Base-by-base conservation (phyloP, 2,888 invertebrate genomes). In the Cosmopolites sordidus region DNA sequence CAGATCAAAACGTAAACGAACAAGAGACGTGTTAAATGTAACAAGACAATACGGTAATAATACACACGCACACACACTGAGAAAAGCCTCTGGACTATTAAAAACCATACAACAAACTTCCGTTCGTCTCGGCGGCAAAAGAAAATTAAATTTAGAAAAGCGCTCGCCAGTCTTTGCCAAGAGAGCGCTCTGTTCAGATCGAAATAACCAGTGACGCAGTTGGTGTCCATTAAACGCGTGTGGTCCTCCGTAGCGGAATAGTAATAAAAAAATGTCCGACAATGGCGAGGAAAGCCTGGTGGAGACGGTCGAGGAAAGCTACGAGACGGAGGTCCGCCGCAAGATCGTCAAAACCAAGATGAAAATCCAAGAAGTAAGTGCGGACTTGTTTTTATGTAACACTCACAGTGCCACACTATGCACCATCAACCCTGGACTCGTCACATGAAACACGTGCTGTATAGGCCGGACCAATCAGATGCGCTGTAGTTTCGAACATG, bases 331-430 rank as follows among this genome's bases (percentile, higher is more conserved):
- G 76, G 81, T 84, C 76, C 80, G 82, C 73, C 79, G 83, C 72
- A 84, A 83, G 77, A 79, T 83, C 75, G 79, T 83, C 75, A 79
- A 82, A 76, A 83, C 79, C 71, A 83, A 78, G 76, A 79, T 82
- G 77, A 83, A 82, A 78, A 84, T 84, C 74, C 80, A 84, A 78
- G 84, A 84, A 82, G 84, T 84, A 81, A 81, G 81, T 72, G 48
- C 53, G 37, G 49, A 49, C 17, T 52, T 53, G 38, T 49, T 59
- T 60, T 58, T 61, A 61, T 60, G 56, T 62, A 62, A 58, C 53
- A 49, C 48, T 4, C 33, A 12, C 8, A 3, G 33, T 33, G 11
- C 33, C 42, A 22, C 22, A 43, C 22, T 37, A 18, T 54, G 38
- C 49, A 40, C 22, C 22, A 22, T 33, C 33, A 18, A 18, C 45